Percentiles rank a stretch among this genome's conserved stretches.
Evolutionary conservation across 2,113 vertebrate species (phyloP).

Genomic region (Gnathonemus echidnorhynchus): DNA sequence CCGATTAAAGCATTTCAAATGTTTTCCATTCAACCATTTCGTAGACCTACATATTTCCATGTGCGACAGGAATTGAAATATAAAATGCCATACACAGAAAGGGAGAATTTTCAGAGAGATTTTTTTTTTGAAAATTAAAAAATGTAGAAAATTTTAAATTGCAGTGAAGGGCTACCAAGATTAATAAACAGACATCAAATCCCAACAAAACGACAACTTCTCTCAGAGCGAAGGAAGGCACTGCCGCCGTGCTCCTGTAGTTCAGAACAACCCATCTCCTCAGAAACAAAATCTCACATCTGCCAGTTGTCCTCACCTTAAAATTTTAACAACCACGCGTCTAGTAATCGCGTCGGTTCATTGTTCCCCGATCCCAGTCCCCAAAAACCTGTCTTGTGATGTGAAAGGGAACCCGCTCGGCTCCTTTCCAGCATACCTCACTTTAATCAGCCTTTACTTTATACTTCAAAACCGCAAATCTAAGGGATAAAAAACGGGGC

Average conservation of each 20-base stretch:
- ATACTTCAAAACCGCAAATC: slow-evolving; percentile 28
- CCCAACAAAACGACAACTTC: not conserved
- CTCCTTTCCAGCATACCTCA: not conserved
- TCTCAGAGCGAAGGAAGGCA: not conserved
- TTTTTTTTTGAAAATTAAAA: too few species aligned
- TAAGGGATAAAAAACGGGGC: slow-evolving; percentile 15
- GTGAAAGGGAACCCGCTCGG: not conserved
- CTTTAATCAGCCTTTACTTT: slow-evolving; percentile 16
- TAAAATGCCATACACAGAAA: too few species aligned
- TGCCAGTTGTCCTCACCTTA: not conserved
- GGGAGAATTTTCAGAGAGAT: too few species aligned
- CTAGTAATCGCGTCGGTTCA: slow-evolving; percentile 30
- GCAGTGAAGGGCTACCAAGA: not conserved
- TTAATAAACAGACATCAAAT: not conserved
- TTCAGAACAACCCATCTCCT: not conserved
- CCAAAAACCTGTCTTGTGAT: not conserved
- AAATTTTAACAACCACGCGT: slow-evolving; percentile 22
- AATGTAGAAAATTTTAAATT: not conserved
- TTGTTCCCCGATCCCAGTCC: not conserved
- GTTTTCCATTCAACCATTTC: not conserved
- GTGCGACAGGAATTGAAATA: not conserved
- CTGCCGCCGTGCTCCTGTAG: not conserved
- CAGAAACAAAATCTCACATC: not conserved
- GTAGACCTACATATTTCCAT: not conserved
- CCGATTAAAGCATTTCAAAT: not conserved